Conservation (phyloP, 2,797 vertebrate species). For the Podarcis siculus region DNA sequence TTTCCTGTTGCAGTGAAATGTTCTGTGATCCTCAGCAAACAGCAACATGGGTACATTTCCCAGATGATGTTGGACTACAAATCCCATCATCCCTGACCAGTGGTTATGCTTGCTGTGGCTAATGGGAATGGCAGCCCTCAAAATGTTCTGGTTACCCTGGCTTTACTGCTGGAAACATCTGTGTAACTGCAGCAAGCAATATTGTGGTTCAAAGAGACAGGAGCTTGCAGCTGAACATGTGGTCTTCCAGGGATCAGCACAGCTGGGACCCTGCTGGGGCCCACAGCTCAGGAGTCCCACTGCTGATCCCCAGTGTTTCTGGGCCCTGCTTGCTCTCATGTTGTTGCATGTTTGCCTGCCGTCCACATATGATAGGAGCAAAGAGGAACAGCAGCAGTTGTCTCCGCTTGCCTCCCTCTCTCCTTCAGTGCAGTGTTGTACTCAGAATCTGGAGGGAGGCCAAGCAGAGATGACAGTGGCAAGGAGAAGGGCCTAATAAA, state of each 20-base stretch:
- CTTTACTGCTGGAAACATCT: too few relatives aligned
- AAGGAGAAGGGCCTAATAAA: background rate
- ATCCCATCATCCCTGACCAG: background rate
- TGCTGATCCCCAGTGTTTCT: too few relatives aligned
- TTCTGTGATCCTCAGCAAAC: background rate
- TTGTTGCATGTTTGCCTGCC: background rate
- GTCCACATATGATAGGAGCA: background rate
- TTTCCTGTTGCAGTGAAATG: background rate
- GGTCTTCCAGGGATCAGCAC: too few relatives aligned
- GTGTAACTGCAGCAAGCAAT: background rate
- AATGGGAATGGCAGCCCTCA: background rate
- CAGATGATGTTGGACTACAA: background rate
- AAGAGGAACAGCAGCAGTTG: too few relatives aligned
- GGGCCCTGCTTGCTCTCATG: background rate
- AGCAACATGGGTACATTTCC: background rate
- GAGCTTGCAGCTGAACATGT: too few relatives aligned
- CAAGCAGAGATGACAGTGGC: background rate
- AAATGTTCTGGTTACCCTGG: background rate
- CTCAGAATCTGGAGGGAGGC: too few relatives aligned
- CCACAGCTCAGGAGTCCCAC: too few relatives aligned
- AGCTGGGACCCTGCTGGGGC: too few relatives aligned
- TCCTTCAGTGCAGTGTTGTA: background rate
- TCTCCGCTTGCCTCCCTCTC: background rate
- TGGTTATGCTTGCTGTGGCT: background rate
- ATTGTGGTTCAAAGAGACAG: background rate